phyloP scores from a whole-genome alignment of 2,797 vertebrate species.

The Sciurus carolinensis region DNA sequence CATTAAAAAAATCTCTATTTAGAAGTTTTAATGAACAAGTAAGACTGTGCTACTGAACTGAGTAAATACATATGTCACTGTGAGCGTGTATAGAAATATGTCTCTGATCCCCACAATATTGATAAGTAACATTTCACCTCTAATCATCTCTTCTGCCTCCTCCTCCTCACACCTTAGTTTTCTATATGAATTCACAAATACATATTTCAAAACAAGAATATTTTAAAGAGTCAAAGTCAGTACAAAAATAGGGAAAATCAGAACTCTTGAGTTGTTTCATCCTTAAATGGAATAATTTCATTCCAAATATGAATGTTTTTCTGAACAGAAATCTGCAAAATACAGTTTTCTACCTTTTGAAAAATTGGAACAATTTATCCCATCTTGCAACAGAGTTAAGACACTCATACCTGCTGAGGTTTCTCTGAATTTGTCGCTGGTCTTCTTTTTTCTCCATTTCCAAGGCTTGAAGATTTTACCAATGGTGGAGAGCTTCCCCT shows the following conservation, averaged over 20 bases:
- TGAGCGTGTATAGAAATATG: neutral
- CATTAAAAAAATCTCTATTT: neutral
- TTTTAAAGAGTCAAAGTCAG: conserved; percentile 8
- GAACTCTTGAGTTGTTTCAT: conserved; percentile 24
- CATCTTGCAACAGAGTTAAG: neutral
- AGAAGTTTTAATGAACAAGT: neutral
- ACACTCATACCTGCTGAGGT: conserved; percentile 94
- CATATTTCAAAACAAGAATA: conserved; percentile 11
- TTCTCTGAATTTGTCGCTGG: conserved; percentile 98
- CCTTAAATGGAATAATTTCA: conserved; percentile 36
- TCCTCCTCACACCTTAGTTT: neutral
- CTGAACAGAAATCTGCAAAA: neutral
- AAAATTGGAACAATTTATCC: neutral
- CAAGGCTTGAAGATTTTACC: conserved; percentile 99
- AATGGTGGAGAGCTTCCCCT: conserved; percentile 96
- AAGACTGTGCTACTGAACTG: neutral
- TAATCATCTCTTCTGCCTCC: neutral
- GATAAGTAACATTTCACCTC: neutral
- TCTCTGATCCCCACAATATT: neutral
- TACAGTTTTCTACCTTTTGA: neutral
- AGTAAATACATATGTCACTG: neutral
- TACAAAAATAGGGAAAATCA: conserved; percentile 18
- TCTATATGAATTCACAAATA: neutral
- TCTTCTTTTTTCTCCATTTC: conserved; percentile 99
- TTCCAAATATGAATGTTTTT: conserved; percentile 21